Base-by-base conservation (phyloP, 2,797 vertebrate species). In the Ficedula albicollis region DNA sequence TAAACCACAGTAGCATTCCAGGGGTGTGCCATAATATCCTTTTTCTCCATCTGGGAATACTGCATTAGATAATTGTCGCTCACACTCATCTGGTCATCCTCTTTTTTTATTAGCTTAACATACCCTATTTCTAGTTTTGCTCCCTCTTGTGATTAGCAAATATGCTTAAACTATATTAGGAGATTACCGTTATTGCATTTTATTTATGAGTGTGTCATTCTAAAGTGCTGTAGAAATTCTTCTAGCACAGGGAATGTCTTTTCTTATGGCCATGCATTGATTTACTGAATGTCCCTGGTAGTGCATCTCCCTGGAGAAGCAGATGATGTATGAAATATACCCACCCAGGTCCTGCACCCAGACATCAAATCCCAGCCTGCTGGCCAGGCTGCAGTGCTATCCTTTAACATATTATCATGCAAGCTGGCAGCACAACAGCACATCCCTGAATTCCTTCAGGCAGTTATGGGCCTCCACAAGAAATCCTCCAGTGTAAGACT, bases 1-100 rank as follows among this genome's bases (percentile, higher is more conserved):
- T 64, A 84, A 93, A 51, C 68, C 64, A 84, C 89, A 87, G 85
- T 55, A 94, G 60, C 74, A 95, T 96, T 96, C 91, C 94, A 89
- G 63, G 26, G 85, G 77, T 93, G 60, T 93, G 69, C 95, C 46
- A 91, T 94, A 96, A 97, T 82, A 97, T 96, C 95, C 91, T 91
- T 93, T 95, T 79, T 80, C 38, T 94, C 74, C 85, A 77, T 90
- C 59, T 94, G 94, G 87, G 87, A 94, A 87, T 94, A 87, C 43
- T 76, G 63, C 80, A 74, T 93, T 88, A 93, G 80, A 67, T 87
- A 91, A 60, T 58, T 84, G 67, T 46, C 0, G 0, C 60, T 78
- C 19, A 5, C 43, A 34, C 44, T 79, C 72, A 62, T 68, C 36
- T 95, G 52, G 59, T 70, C 74, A 84, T 82, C 39, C 15, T 91